phyloP scores from a whole-genome alignment of 2,888 invertebrate genomes.

The Chydorus sphaericus region DNA sequence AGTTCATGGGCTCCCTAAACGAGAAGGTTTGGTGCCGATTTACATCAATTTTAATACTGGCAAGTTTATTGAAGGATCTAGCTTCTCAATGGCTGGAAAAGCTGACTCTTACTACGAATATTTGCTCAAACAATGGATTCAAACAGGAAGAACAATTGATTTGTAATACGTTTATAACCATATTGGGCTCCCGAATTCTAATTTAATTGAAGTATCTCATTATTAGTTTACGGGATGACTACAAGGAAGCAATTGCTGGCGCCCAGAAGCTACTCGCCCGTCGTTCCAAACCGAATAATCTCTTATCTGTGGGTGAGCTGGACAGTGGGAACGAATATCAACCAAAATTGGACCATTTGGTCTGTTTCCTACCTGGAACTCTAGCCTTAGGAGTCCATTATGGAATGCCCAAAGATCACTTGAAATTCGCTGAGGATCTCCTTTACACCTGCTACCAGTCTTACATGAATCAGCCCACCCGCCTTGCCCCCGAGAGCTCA shows the following conservation, averaged over 20 bases:
- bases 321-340: constrained; percentile 65
- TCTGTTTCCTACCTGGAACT: constrained; percentile 90
- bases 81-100: constrained; percentile 88
- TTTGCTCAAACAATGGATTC: constrained; percentile 93
- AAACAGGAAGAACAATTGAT: constrained; percentile 80
- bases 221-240: constrained; percentile 75
- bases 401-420: constrained; percentile 70
- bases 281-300: constrained; percentile 58
- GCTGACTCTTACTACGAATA: constrained; percentile 99
- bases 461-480: constrained; percentile 82
- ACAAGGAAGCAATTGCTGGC: constrained; percentile 65
- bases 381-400: constrained; percentile 74
- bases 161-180: too few species aligned
- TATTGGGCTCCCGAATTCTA: too few species aligned
- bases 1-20: constrained; percentile 73
- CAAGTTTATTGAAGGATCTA: constrained; percentile 69
- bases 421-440: constrained; percentile 73
- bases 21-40: constrained; percentile 89
- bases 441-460: constrained; percentile 87
- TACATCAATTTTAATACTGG: constrained; percentile 93
- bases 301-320: constrained; percentile 80
- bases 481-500: constrained; percentile 90
- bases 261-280: constrained; percentile 60
- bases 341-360: constrained; percentile 96
- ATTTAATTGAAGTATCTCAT: too few species aligned